A percentile compares a stretch with the other conserved stretches of the same genome.
Conservation (phyloP, 2,888 invertebrate genomes). For the Andrena bicolor region DNA sequence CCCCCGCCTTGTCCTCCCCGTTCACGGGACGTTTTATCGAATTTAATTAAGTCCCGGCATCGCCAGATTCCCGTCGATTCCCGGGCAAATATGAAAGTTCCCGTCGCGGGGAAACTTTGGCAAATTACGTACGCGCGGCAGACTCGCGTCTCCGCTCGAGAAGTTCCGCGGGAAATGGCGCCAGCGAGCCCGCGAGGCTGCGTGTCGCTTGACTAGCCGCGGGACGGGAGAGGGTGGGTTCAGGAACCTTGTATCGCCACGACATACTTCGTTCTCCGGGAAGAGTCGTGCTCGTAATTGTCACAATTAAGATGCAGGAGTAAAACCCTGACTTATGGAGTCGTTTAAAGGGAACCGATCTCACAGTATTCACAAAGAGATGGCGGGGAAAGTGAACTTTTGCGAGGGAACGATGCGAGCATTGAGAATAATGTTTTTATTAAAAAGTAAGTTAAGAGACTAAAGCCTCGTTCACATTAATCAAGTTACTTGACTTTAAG, state of each 20-base stretch:
- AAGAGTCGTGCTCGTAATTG: neutral
- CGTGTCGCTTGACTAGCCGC: neutral
- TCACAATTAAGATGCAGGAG: neutral
- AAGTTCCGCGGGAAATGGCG: constrained; percentile 7
- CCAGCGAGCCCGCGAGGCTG: neutral
- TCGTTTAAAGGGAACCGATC: too few species aligned
- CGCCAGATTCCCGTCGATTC: constrained; percentile 25
- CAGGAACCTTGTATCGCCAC: neutral
- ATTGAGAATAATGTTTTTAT: too few species aligned
- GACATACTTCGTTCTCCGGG: neutral
- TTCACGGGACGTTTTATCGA: constrained; percentile 47
- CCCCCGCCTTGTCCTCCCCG: neutral
- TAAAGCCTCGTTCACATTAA: too few species aligned
- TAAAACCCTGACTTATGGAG: too few species aligned
- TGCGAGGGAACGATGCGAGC: too few species aligned
- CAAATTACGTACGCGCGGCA: constrained; percentile 13
- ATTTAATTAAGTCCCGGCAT: constrained; percentile 54
- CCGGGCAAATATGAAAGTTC: constrained; percentile 28
- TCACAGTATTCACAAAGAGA: too few species aligned
- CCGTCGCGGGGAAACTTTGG: constrained; percentile 9
- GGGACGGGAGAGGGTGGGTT: neutral
- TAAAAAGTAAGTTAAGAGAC: too few species aligned
- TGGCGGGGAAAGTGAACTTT: too few species aligned
- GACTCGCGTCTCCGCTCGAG: neutral
- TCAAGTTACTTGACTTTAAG: too few species aligned